Evolutionary conservation across 1,140 invertebrate species (phyloP).

Genomic region (Eumeta japonica): DNA sequence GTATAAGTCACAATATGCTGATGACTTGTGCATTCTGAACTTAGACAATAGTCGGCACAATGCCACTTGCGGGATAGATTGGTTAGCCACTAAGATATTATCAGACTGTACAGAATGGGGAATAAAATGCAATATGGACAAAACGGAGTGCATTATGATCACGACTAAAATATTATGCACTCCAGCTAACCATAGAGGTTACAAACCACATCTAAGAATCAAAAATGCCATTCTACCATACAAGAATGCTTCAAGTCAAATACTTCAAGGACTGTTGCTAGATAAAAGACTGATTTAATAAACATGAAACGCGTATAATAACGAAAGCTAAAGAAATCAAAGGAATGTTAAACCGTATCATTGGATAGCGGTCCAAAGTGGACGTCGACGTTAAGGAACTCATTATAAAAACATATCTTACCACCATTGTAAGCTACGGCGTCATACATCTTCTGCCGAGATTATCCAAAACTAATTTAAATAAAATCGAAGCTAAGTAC

Average conservation of each 20-base stretch:
- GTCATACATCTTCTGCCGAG: background rate
- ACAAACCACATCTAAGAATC: background rate
- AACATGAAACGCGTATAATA: background rate
- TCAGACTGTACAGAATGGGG: background rate
- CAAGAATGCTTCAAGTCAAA: background rate
- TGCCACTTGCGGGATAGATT: background rate
- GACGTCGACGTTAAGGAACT: background rate
- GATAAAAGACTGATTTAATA: background rate
- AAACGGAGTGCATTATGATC: background rate
- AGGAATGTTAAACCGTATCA: background rate
- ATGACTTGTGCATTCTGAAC: background rate
- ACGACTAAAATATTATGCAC: background rate
- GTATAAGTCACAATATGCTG: slow-evolving; percentile 1
- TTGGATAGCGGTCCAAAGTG: background rate
- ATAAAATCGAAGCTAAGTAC: background rate
- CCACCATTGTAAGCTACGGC: background rate
- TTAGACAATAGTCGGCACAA: background rate
- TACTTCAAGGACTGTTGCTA: too few relatives aligned
- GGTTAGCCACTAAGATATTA: background rate
- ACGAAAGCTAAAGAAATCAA: background rate
- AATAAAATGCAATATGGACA: background rate
- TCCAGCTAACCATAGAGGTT: background rate
- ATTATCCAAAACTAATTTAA: background rate
- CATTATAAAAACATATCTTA: background rate
- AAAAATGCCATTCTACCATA: background rate